Evolutionary conservation across 2,113 vertebrate species (phyloP).

Genomic region (Petromus typicus): DNA sequence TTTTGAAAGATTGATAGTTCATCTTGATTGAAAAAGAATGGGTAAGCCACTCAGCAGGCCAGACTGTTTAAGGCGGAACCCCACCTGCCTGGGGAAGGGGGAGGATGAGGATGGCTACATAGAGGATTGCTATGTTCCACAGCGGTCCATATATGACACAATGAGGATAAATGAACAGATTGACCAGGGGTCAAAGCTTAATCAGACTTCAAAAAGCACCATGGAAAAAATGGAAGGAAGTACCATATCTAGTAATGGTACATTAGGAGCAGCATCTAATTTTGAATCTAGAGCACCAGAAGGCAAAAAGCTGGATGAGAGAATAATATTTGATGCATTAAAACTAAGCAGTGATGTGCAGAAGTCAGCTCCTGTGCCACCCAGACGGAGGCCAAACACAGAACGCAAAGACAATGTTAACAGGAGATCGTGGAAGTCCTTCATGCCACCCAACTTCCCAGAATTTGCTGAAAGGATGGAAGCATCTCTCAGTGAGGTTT

Average conservation of each 20-base stretch:
- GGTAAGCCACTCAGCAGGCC: conserved; percentile 99
- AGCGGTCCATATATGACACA: conserved; percentile 98
- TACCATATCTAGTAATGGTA: conserved; percentile 98
- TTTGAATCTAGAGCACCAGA: conserved; percentile 89
- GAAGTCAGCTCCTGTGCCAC: conserved; percentile 90
- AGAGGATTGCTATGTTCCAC: conserved; percentile 99
- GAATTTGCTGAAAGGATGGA: conserved; percentile 97
- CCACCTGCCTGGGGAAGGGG: conserved; percentile 96
- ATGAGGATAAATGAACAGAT: conserved; percentile 99
- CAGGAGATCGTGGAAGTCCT: conserved; percentile 97
- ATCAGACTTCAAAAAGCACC: conserved; percentile 95
- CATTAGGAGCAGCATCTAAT: conserved; percentile 89
- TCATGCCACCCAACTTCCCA: conserved; percentile 96
- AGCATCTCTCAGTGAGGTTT: conserved; percentile 90
- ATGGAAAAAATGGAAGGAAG: conserved; percentile 93
- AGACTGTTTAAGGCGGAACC: conserved; percentile 98
- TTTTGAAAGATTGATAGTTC: conserved; percentile 69
- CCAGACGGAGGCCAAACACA: conserved; percentile 91
- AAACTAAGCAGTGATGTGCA: conserved; percentile 95
- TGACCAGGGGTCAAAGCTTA: conserved; percentile 96
- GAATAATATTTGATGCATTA: conserved; percentile 98
- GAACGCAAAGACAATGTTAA: conserved; percentile 95
- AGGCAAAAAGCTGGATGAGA: conserved; percentile 93
- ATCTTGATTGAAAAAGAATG: conserved; percentile 89
- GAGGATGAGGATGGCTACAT: conserved; percentile 99